These are phyloP conservation scores for Drosophila siamana DNA, from an alignment of 2,888 invertebrate species.

Conservation along the genomic window DNA sequence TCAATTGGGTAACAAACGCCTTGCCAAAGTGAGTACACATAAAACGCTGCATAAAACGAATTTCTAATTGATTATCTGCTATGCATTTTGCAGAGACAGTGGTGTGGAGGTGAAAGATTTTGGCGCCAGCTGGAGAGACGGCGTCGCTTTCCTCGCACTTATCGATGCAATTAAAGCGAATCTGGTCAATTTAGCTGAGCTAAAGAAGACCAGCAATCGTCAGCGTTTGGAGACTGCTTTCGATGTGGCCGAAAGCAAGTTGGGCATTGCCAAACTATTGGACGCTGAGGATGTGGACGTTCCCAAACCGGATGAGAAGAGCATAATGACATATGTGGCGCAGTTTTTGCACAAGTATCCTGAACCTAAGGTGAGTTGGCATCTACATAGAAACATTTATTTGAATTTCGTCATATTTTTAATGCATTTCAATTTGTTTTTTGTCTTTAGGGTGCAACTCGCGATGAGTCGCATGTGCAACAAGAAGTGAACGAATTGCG, in stretches of 20 bases:
- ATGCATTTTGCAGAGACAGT: slow-evolving; percentile 88
- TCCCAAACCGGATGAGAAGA: slow-evolving; percentile 97
- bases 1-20: slow-evolving; percentile 97
- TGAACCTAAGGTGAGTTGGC: slow-evolving; percentile 89
- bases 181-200: slow-evolving; percentile 93
- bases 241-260: slow-evolving; percentile 94
- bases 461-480: slow-evolving; percentile 92
- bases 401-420: neutral
- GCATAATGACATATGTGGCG: slow-evolving; percentile 99
- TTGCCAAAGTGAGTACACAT: slow-evolving; percentile 89
- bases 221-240: slow-evolving; percentile 96
- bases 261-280: slow-evolving; percentile 95
- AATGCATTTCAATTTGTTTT: slow-evolving; percentile 2
- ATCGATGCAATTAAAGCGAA: slow-evolving; percentile 97
- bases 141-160: slow-evolving; percentile 97
- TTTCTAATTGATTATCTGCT: neutral
- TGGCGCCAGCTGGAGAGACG: slow-evolving; percentile 98
- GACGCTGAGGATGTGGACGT: slow-evolving; percentile 99
- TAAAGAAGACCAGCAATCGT: slow-evolving; percentile 91
- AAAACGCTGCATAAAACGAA: no score
- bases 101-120: slow-evolving; percentile 97
- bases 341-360: slow-evolving; percentile 98
- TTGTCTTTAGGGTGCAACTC: slow-evolving; percentile 89
- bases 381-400: neutral
- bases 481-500: slow-evolving; percentile 92